phyloP scores from a whole-genome alignment of 2,113 vertebrate species.

The Colaptes auratus region DNA sequence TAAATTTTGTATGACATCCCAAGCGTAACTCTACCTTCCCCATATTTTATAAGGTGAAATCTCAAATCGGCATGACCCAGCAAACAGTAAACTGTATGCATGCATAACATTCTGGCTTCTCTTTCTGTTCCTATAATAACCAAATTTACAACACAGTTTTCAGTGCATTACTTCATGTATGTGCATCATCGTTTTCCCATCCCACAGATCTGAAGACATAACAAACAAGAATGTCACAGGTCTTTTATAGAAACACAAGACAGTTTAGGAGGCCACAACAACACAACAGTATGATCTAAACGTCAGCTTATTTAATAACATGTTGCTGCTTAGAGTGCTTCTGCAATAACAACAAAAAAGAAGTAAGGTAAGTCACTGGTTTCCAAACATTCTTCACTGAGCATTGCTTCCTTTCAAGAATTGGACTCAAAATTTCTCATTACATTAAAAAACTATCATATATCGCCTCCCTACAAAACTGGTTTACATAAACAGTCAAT shows the following conservation, averaged over 20 bases:
- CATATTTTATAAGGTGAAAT: background rate
- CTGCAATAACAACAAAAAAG: too few species aligned
- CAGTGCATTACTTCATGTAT: background rate
- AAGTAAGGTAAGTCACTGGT: background rate
- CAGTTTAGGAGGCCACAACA: background rate
- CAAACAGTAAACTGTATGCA: background rate
- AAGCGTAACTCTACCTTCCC: fast-evolving
- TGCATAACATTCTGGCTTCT: background rate
- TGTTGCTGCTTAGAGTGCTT: too few species aligned
- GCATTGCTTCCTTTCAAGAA: background rate
- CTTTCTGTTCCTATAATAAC: background rate
- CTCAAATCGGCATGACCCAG: background rate
- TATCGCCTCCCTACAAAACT: background rate
- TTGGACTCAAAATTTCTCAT: background rate
- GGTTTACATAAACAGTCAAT: background rate
- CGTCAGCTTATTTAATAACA: background rate
- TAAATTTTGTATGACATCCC: background rate
- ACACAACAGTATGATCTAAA: background rate
- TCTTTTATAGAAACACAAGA: background rate
- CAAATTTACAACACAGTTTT: background rate
- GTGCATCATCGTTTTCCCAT: background rate
- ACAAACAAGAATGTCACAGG: background rate
- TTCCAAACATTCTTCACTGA: background rate
- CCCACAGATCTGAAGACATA: background rate
- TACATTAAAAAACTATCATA: fast-evolving